Conservation (phyloP, 2,888 invertebrate genomes). For the Rhingia rostrata region DNA sequence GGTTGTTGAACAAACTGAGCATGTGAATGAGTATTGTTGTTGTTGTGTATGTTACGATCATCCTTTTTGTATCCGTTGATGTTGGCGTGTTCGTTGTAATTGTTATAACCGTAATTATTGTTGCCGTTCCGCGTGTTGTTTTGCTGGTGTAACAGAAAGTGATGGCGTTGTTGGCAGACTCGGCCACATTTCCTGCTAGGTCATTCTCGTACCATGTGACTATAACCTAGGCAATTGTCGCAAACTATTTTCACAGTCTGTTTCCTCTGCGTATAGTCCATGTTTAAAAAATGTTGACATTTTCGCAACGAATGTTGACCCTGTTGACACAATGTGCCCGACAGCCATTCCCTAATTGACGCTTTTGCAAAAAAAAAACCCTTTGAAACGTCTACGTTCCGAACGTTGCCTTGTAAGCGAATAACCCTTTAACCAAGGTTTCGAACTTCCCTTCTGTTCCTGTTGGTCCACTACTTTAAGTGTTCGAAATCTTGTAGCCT, state of each 20-base stretch:
- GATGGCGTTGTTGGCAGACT: background rate
- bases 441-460: background rate
- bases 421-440: background rate
- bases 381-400: background rate
- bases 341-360: background rate
- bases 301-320: background rate
- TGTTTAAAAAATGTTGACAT: background rate
- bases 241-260: background rate
- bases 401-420: background rate
- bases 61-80: background rate
- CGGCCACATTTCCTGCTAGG: background rate
- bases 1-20: no score
- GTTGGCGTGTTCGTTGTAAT: background rate
- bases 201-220: background rate
- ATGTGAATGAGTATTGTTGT: background rate
- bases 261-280: background rate
- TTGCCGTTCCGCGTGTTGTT: background rate
- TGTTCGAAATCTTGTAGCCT: background rate
- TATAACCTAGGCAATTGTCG: background rate
- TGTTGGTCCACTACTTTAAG: background rate
- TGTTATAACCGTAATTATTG: background rate
- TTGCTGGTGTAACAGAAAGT: background rate
- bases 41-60: no score
- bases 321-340: background rate
- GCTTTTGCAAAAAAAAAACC: constrained; percentile 1